Evolutionary conservation across 92 coral and sea anemone species (phyloP).

Genomic region (Bergia sp.): DNA sequence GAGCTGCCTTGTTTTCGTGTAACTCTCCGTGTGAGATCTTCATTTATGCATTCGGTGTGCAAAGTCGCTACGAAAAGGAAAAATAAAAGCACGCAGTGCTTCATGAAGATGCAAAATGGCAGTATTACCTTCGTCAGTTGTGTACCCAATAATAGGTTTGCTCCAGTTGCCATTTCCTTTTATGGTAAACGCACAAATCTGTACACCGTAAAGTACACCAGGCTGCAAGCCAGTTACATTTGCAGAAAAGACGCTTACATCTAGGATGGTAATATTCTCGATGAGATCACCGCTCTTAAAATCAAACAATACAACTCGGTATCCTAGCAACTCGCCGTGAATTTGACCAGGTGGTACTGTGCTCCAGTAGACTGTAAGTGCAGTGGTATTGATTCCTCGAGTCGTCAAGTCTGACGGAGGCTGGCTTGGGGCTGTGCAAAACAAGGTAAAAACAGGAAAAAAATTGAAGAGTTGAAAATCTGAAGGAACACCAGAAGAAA

Average conservation of each 20-base stretch:
- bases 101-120: not conserved
- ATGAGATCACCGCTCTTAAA: not conserved
- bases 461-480: no score
- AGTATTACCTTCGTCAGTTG: slow-evolving; percentile 10
- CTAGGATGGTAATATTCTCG: not conserved
- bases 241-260: not conserved
- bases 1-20: no score
- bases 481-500: not conserved
- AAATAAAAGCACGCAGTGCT: not conserved
- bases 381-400: not conserved
- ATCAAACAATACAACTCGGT: slow-evolving; percentile 2
- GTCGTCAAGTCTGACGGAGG: slow-evolving; percentile 4
- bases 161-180: slow-evolving; percentile 37
- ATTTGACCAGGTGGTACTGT: not conserved
- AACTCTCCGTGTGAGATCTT: no score
- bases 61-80: not conserved
- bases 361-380: slow-evolving; percentile 17
- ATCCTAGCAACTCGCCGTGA: slow-evolving; percentile 14
- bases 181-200: slow-evolving; percentile 31
- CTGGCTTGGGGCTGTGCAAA: not conserved
- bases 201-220: not conserved
- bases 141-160: not conserved
- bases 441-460: not conserved
- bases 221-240: slow-evolving; percentile 12
- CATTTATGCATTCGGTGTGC: not conserved